phyloP scores from a whole-genome alignment of 2,113 vertebrate species.

The Centropus unirufus region DNA sequence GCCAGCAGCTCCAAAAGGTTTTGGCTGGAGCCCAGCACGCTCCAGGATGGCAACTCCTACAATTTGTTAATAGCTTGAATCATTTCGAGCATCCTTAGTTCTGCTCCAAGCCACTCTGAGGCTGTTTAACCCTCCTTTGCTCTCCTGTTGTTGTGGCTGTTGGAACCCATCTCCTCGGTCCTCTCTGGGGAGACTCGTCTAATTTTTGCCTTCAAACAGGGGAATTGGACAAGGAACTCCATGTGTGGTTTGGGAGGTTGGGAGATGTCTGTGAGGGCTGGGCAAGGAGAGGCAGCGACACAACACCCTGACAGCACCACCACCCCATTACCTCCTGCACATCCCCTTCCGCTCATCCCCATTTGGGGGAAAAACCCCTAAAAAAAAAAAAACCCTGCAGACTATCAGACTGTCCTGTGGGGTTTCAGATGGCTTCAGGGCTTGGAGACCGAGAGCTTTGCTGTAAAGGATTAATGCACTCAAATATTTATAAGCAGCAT shows the following conservation, averaged over 20 bases:
- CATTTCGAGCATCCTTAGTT: neutral
- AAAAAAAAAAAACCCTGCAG: neutral
- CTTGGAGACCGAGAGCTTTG: neutral
- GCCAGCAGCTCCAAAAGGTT: neutral
- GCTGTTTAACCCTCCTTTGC: neutral
- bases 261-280: neutral
- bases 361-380: neutral
- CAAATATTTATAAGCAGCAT: neutral
- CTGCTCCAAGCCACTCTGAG: neutral
- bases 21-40: neutral
- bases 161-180: neutral
- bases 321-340: fast-evolving
- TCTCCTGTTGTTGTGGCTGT: fast-evolving
- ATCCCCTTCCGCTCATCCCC: neutral
- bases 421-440: neutral
- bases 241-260: fast-evolving
- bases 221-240: neutral
- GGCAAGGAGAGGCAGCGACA: neutral
- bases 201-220: neutral
- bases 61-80: neutral
- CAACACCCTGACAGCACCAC: fast-evolving
- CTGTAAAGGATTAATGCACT: neutral
- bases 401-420: neutral
- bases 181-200: neutral
- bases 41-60: neutral